Percentiles rank a stretch among this genome's conserved stretches.
These are phyloP conservation scores for Tholera decimalis DNA, from an alignment of 2,888 invertebrate species.

Conservation along the genomic window DNA sequence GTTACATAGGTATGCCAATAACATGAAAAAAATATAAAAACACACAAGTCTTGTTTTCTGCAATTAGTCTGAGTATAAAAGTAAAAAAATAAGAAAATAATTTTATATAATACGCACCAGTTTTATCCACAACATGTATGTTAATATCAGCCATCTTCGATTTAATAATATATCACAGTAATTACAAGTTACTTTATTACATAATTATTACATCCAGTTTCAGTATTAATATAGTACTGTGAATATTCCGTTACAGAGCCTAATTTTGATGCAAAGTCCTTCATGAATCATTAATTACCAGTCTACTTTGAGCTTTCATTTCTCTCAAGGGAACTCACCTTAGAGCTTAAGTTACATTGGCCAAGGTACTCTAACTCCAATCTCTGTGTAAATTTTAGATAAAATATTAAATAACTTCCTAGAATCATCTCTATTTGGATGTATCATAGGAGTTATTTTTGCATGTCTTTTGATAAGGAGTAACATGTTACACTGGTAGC, in stretches of 20 bases:
- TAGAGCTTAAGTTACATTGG: conserved; percentile 29
- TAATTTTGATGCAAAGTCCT: conserved; percentile 34
- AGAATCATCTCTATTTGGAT: conserved; percentile 29
- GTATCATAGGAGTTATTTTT: conserved; percentile 21
- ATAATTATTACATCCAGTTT: conserved; percentile 28
- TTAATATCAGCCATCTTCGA: conserved; percentile 32
- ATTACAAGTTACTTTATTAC: not conserved
- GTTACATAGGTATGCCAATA: too few relatives aligned
- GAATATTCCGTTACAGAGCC: conserved; percentile 22
- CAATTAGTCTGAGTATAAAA: too few relatives aligned
- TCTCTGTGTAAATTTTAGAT: conserved; percentile 59
- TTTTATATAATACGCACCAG: conserved; percentile 23
- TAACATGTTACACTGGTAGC: conserved; percentile 6
- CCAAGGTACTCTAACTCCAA: conserved; percentile 16
- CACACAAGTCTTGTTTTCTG: too few relatives aligned
- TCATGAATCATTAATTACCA: conserved; percentile 51
- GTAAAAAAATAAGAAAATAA: too few relatives aligned
- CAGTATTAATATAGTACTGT: conserved; percentile 35
- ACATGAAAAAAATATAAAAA: too few relatives aligned
- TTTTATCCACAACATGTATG: conserved; percentile 17
- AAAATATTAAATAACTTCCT: conserved; percentile 45
- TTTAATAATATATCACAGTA: not conserved
- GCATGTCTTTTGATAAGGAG: conserved; percentile 11
- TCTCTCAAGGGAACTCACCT: conserved; percentile 6
- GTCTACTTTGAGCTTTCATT: conserved; percentile 40